Conservation (phyloP, 2,113 vertebrate genomes). For the Cricetomys ansorgei region DNA sequence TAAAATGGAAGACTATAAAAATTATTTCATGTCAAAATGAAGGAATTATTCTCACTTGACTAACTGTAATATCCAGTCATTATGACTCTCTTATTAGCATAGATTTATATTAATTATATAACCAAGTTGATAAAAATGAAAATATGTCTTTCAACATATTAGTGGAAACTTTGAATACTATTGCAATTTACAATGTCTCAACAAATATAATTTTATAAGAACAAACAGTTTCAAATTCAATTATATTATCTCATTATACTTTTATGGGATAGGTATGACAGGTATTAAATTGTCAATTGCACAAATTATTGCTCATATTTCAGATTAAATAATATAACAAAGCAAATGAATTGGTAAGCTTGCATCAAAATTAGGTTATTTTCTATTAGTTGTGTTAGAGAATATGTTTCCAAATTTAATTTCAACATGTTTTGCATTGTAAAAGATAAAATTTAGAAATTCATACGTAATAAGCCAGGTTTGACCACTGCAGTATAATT, state of each 20-base stretch:
- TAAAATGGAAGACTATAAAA: not conserved
- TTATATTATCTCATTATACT: not conserved
- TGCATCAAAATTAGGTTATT: not conserved
- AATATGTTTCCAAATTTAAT: not conserved
- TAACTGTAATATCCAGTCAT: not conserved
- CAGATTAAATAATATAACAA: not conserved
- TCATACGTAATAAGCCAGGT: not conserved
- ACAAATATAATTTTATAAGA: not conserved
- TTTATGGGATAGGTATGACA: not conserved
- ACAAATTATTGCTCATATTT: slow-evolving; percentile 7
- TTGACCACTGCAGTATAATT: not conserved
- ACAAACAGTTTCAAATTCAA: not conserved
- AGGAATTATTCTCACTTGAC: not conserved
- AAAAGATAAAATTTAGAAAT: not conserved
- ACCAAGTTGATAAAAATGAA: not conserved
- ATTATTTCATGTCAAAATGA: not conserved
- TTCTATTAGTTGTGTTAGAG: not conserved
- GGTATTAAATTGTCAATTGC: not conserved
- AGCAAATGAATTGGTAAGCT: not conserved
- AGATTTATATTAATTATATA: not conserved
- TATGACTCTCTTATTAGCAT: not conserved
- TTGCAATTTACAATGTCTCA: not conserved
- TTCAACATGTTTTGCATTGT: not conserved
- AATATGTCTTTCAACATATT: not conserved
- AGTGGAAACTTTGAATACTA: not conserved